Evolutionary conservation across 2,113 vertebrate species (phyloP), one percentile per base, ranked within the genome.

Genomic region (Paraplagusia blochii): DNA sequence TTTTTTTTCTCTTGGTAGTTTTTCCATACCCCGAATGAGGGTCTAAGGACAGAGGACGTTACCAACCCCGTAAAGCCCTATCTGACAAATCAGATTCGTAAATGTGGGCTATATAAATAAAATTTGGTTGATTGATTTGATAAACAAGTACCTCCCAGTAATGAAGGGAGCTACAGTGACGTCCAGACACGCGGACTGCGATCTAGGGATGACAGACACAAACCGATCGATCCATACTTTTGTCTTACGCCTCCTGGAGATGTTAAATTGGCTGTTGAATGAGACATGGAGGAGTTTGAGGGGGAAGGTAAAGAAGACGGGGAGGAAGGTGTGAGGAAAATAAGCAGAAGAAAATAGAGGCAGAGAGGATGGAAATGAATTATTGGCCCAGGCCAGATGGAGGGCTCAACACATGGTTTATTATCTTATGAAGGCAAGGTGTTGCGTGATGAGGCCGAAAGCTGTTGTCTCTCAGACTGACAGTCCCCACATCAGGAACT

Each of bases 161-260:
- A 66, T 46, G 58, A n/a, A 74, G 44, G 45, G 14, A n/a, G 51
- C 12, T 57, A 36, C 1, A 36, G 46, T 39, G 49, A 54, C 29
- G n/a, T n/a, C n/a, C 38, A 47, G 52, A 33, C 18, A 29, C 13
- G n/a, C 38, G 15, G 52, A 48, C 45, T 16, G 58, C 70, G 73
- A 81, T 79, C 81, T 61, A 68, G 51, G 3, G 62, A 22, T 33
- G 19, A 33, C n/a, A n/a, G 22, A 29, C 2, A 6, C 22, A 2
- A 29, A 29, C 22, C 72, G 74, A 84, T 84, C 72, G 69, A 80
- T 80, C 77, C 52, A 63, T 19, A 57, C 69, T 60, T 55, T 68
- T 34, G 57, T 73, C 76, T 73, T 73, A 69, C 72, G 48, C 67
- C 76, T 80, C 58, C 53, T 44, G 13, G 48, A 53, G 46, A 29